A percentile compares a stretch with the other conserved stretches of the same genome.
Evolutionary conservation across 2,113 vertebrate genomes (phyloP).

Genomic region (Equus quagga): DNA sequence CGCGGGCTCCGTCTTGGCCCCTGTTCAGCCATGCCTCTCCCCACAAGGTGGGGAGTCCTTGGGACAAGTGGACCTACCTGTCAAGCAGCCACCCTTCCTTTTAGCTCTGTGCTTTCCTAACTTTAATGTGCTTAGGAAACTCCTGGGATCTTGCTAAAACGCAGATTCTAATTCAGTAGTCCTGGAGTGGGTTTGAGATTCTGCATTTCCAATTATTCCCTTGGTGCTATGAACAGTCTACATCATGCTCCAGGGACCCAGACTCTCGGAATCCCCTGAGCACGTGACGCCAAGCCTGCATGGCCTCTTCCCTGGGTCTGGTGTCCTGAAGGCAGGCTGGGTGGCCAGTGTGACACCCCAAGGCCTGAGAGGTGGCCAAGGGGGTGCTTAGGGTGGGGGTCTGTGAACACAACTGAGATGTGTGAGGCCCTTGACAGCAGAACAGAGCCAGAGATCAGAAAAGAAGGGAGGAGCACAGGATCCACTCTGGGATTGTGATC

Average conservation of each 20-base stretch:
- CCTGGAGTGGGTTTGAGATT: not conserved
- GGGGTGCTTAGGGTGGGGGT: not conserved
- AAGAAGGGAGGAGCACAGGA: not conserved
- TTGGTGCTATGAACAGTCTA: not conserved
- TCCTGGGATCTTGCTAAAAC: not conserved
- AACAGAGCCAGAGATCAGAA: not conserved
- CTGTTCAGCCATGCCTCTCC: not conserved
- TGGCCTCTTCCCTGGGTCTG: not conserved
- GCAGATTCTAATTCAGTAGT: not conserved
- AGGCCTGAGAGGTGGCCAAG: not conserved
- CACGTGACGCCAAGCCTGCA: not conserved
- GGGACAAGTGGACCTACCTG: not conserved
- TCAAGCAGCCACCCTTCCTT: not conserved
- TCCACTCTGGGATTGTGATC: not conserved
- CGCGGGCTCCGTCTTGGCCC: not conserved
- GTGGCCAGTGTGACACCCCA: not conserved
- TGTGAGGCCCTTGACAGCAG: not conserved
- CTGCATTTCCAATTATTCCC: not conserved
- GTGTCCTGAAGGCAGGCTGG: not conserved
- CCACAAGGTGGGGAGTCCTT: not conserved
- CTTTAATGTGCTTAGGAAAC: not conserved
- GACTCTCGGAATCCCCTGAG: not conserved
- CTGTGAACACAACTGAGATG: not conserved
- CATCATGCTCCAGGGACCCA: not conserved
- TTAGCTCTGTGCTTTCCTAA: not conserved